These are phyloP conservation scores for Himalopsyche kuldschensis DNA, from an alignment of 2,888 invertebrate species.

Conservation along the genomic window DNA sequence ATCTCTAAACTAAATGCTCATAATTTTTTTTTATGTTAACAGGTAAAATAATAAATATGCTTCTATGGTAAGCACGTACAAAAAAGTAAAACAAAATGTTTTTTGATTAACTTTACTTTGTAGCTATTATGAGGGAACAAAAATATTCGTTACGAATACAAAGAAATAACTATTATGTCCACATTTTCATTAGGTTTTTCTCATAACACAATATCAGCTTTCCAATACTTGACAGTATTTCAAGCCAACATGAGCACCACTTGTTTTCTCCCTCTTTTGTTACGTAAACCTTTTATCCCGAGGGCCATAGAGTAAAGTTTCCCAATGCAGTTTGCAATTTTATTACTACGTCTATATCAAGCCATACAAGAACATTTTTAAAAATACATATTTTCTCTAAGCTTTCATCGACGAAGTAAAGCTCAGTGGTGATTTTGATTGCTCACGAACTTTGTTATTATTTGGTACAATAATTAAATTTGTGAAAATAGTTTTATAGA, in stretches of 20 bases:
- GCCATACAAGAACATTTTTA: not conserved
- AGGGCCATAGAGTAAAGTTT: not conserved
- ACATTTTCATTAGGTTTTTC: not conserved
- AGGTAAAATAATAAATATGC: no score
- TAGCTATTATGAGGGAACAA: not conserved
- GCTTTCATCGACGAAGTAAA: no score
- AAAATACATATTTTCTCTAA: not conserved
- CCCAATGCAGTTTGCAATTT: constrained; percentile 9
- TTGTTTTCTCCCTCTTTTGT: not conserved
- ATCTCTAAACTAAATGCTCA: no score
- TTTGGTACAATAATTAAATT: no score
- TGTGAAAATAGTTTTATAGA: no score
- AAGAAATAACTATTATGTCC: not conserved
- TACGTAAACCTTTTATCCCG: not conserved
- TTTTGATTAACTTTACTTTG: not conserved
- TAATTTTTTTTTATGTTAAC: no score
- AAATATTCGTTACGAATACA: not conserved
- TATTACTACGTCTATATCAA: not conserved
- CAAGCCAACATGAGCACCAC: not conserved
- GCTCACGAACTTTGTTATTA: no score
- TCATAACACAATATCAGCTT: not conserved
- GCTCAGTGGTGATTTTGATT: no score
- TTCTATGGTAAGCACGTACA: no score
- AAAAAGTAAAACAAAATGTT: no score
- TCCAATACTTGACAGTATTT: not conserved